Base-by-base conservation (phyloP, 2,888 invertebrate genomes). In the Trissolcus japonicus region DNA sequence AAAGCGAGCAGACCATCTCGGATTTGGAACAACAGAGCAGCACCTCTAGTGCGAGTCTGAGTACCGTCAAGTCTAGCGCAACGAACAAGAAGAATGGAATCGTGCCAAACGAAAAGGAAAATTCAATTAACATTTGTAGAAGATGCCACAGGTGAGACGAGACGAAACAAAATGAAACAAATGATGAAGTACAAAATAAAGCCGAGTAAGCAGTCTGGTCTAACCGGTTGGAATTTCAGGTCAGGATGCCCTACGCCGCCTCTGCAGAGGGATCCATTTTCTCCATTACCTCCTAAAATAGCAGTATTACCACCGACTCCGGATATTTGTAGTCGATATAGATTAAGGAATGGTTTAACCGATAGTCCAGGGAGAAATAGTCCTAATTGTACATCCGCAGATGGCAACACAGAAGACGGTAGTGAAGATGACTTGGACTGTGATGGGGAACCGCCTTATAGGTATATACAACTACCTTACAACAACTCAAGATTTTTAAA, bases 221-320 rank as follows among this genome's bases (percentile, higher is more conserved):
- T 17, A 6, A 48, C 11, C 2, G 9, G 4, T 51, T 17, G 7
- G 0, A 25, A 46, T 80, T 83, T 29, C 75, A 89, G 89, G 78
- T 89, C 88, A 40, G 89, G 89, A 65, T 89, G 88, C 75, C 89
- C 89, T 14, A 87, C 86, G 41, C 83, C 86, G 6, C 85, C 85
- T 6, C 57, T 84, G 51, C 80, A 85, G 17, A 85, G 89, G 35
- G 90, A 90, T 76, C 90, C 90, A 4, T 90, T 90, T 77, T 89
- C 89, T 14, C 90, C 90, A 40, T 82, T 90, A 40, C 90, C 94
- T 80, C 94, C 94, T 71, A 94, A 93, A 83, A 94, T 95, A 83
- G 92, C 94, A 54, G 93, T 95, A 75, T 91, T 94, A 71, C 94
- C 95, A 72, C 94, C 95, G 21, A 94, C 94, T 0, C 94, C 94